Evolutionary conservation across 2,888 invertebrate genomes (phyloP), one percentile per base, ranked within the genome.

Genomic region (Melikaiella ostensackeni): DNA sequence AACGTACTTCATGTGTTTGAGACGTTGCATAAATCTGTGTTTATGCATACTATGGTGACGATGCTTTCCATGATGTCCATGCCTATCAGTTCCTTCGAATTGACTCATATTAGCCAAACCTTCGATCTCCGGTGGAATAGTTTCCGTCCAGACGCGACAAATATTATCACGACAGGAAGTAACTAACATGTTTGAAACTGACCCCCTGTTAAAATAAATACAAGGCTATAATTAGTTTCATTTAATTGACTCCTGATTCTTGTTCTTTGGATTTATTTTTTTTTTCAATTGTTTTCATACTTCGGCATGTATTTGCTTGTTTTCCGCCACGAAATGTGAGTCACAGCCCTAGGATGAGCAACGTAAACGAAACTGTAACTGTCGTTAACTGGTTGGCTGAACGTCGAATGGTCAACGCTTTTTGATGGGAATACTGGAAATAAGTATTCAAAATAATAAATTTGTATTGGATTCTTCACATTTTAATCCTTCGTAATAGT

Each of bases 221-320:
- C 16, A 46, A 21, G 19, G 9, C 13, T 19, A n/a, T 38, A 21
- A 33, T 42, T 19, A 75, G 78, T 75, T 70, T 64, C 66, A 62
- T 75, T 35, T 61, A 73, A 76, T 76, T 30, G 16, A 33, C 19
- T 8, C 21, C 9, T 11, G 11, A 27, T 13, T 57, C 6, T 11
- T 57, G 24, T 57, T 6, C 66, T 74, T 78, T 38, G 2, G 42
- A 24, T 4, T 59, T 62, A 33, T 33, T 30, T 74, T 42, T 75
- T n/a, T 24, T 74, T 42, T 61, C 11, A 19, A 33, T 27, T 77
- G 66, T 33, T 75, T 64, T 46, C 93, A 93, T 93, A 97, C 97
- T 98, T 98, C 75, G 99, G 99, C 98, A 99, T 99, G 89, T 99
- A 99, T 93, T 99, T 98, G 93, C 99, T 99, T 74, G 99, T 99